A percentile compares a stretch with the other conserved stretches of the same genome.
These are phyloP conservation scores for Otus scops DNA, from an alignment of 2,797 vertebrate genomes.

Conservation along the genomic window DNA sequence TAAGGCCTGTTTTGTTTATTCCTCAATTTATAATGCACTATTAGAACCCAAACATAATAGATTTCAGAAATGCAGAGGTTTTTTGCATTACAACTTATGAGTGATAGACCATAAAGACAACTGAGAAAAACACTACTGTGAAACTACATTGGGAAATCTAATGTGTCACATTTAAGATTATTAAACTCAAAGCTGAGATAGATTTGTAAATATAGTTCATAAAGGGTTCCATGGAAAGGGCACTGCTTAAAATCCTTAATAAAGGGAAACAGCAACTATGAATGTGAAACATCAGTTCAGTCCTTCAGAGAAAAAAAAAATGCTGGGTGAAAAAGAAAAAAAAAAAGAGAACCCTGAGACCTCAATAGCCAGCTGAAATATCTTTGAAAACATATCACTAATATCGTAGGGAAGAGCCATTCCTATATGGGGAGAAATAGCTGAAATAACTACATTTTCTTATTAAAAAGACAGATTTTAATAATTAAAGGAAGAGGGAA, in stretches of 20 bases:
- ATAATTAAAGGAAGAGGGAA: not conserved
- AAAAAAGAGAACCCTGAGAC: not conserved
- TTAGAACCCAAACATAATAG: not conserved
- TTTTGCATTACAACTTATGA: not conserved
- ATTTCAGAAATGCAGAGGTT: not conserved
- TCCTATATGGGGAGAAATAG: not conserved
- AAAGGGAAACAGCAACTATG: not conserved
- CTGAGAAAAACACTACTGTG: not conserved
- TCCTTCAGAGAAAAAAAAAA: not conserved
- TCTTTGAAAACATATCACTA: not conserved
- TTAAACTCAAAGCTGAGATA: not conserved
- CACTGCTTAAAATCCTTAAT: not conserved
- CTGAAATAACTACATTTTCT: not conserved
- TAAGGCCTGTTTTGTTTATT: not conserved
- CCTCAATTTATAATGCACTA: not conserved
- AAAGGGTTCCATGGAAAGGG: not conserved
- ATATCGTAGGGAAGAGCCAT: not conserved
- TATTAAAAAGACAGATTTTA: not conserved
- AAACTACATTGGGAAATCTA: not conserved
- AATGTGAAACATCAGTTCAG: not conserved
- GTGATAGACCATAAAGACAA: not conserved
- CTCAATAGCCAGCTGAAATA: not conserved
- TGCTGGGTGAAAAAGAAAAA: not conserved
- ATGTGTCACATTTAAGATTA: not conserved
- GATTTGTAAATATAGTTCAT: not conserved